Base-by-base conservation (phyloP, 2,888 invertebrate genomes). In the Blera fallax region DNA sequence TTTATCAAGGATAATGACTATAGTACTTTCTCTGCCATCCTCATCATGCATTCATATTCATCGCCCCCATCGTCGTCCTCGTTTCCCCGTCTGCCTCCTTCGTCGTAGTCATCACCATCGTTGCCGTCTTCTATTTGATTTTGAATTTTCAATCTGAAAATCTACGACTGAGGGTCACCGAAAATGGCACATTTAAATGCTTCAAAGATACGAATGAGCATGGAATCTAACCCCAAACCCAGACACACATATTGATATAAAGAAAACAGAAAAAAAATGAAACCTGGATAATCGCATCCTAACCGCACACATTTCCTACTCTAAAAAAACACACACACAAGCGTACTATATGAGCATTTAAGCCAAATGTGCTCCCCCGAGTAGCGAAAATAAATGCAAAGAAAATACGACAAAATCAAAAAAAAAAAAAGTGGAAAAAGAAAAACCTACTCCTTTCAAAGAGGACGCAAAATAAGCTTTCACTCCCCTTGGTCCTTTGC, bases 161-260 rank as follows among this genome's bases (percentile, higher is more conserved):
- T 76, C 76, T 81, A 81, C 77, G 76, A 77, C 72, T 56, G 14
- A 78, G 77, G 87, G 82, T 87, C 77, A 82, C 77, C 80, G 16
- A 87, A 77, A 77, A 87, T 87, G 87, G 87, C 78, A 87, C 62
- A 69, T 87, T 82, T 78, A 81, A 81, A 82, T 78, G 81, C 81
- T 87, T 69, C 56, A 56, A 64, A 58, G 69, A 65, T 77, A 77
- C 54, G 43, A 73, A 70, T 67, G 64, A 67, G 67, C 69, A 72
- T 77, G 11, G 60, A 52, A 50, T 27, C 52, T 54, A 27, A 62
- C 48, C 50, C 34, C 54, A 69, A 62, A 32, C 62, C 62, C 60
- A 78, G 58, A 60, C 60, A 32, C 52, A 54, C 40, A 65, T 56
- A 72, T 64, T 48, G 32, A 21, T 16, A 29, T n/a, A n/a, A n/a